Evolutionary conservation across 2,113 vertebrate species (phyloP).

Genomic region (Pseudois nayaur): DNA sequence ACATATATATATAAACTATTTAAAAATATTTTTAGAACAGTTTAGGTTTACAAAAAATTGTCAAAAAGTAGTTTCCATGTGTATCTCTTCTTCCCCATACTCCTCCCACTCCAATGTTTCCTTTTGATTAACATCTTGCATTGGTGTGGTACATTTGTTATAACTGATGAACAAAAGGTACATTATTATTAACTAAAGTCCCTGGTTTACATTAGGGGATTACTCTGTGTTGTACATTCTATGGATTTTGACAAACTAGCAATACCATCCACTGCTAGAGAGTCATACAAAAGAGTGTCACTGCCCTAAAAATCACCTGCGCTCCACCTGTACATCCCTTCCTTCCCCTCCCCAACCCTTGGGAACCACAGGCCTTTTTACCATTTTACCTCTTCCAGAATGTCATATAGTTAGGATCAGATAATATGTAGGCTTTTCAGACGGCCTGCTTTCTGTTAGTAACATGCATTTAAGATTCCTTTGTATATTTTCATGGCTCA

Average conservation of each 20-base stretch:
- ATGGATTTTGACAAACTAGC: neutral
- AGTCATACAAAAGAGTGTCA: neutral
- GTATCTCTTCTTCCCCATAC: neutral
- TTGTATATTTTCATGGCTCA: neutral
- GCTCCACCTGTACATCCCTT: too few relatives aligned
- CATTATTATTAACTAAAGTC: neutral
- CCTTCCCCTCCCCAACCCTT: neutral
- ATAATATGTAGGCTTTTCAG: neutral
- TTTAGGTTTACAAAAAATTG: neutral
- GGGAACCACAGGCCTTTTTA: neutral
- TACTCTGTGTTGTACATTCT: neutral
- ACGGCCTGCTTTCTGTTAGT: neutral
- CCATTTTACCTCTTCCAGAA: neutral
- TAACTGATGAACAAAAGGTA: neutral
- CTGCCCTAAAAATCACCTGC: neutral
- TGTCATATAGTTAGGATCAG: neutral
- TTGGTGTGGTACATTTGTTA: neutral
- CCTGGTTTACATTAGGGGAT: neutral
- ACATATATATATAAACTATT: neutral
- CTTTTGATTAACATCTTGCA: neutral
- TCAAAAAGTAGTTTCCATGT: neutral
- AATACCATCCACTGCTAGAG: neutral
- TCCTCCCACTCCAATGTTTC: neutral
- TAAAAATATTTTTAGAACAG: neutral
- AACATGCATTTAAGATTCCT: neutral